A percentile compares a stretch with the other conserved stretches of the same genome.
Conservation (phyloP, 2,888 invertebrate genomes). For the Smittia sp. region DNA sequence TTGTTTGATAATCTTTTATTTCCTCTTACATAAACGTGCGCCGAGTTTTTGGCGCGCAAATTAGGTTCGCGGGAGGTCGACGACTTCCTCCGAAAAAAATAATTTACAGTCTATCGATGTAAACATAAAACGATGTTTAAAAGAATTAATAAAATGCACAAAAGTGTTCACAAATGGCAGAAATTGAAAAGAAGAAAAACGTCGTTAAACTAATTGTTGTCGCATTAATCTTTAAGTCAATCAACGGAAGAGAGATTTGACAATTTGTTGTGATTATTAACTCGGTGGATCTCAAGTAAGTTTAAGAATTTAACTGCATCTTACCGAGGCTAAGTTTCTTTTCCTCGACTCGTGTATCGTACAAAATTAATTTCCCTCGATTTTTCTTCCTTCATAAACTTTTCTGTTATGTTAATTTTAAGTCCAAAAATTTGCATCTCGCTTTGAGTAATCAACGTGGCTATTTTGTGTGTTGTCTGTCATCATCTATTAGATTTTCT, state of each 20-base stretch:
- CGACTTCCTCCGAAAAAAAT: not conserved
- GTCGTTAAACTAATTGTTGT: not conserved
- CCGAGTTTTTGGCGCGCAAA: no score
- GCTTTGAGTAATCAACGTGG: not conserved
- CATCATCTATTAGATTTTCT: not conserved
- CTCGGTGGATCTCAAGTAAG: constrained; percentile 11
- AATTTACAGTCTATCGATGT: not conserved
- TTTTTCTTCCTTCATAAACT: not conserved
- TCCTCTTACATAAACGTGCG: no score
- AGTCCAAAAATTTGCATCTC: constrained; percentile 9
- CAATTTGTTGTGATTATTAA: not conserved
- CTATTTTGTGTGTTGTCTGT: not conserved
- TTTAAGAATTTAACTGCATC: not conserved
- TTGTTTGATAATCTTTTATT: constrained; percentile 6
- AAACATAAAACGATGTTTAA: not conserved
- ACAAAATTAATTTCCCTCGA: not conserved
- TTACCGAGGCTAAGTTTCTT: not conserved
- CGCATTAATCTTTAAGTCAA: not conserved
- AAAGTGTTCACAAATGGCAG: constrained; percentile 1
- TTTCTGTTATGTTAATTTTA: not conserved
- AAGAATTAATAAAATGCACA: constrained; percentile 1
- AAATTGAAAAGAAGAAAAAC: not conserved
- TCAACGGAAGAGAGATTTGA: not conserved
- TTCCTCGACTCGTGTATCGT: not conserved
- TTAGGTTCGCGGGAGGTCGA: no score